Base-by-base conservation (phyloP, 1,140 invertebrate species). In the Drosophila aff. region DNA sequence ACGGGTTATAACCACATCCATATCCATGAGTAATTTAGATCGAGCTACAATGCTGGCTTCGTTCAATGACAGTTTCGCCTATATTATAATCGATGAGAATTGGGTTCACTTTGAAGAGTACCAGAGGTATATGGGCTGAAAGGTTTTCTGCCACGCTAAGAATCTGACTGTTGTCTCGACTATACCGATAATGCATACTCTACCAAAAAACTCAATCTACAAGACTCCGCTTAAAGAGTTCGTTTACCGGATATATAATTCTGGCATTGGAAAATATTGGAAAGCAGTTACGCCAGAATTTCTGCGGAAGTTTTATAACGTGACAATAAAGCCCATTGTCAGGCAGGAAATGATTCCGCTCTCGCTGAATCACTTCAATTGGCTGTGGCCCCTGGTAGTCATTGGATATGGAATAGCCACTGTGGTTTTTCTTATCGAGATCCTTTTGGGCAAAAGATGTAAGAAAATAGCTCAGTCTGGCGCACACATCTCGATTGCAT, bases 321-420 rank as follows among this genome's bases (percentile, higher is more conserved):
- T 41, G 9, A 31, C 49, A 7, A 6, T 33, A 4, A 13, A 44
- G n/a, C 13, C 28, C 13, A 23, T 8, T 21, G 3, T 13, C 4
- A 28, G 28, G 7, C 21, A 1, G 16, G n/a, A 26, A 16, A 13
- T 18, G 2, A 33, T 3, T 2, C 36, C 76, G 1, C 23, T 81
- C 0, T 58, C 18, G 0, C 2, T 81, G 0, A 6, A n/a, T 0
- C 44, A 75, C 43, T 28, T 81, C 0, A 31, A 23, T 23, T 75
- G 60, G 49, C 13, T 75, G 1, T 75, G 65, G 41, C 53, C 43
- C 26, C n/a, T 78, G 3, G 31, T 80, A 10, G 18, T 38, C 3
- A 3, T 53, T 1, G 63, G 50, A 10, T 80, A 63, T 21, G 43
- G 38, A 2, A 1, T 68, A 8, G 58, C 78, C 13, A 38, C 23